A percentile compares a stretch with the other conserved stretches of the same genome.
phyloP scores from a whole-genome alignment of 1,140 invertebrate species.

The Procambarus virginalis region DNA sequence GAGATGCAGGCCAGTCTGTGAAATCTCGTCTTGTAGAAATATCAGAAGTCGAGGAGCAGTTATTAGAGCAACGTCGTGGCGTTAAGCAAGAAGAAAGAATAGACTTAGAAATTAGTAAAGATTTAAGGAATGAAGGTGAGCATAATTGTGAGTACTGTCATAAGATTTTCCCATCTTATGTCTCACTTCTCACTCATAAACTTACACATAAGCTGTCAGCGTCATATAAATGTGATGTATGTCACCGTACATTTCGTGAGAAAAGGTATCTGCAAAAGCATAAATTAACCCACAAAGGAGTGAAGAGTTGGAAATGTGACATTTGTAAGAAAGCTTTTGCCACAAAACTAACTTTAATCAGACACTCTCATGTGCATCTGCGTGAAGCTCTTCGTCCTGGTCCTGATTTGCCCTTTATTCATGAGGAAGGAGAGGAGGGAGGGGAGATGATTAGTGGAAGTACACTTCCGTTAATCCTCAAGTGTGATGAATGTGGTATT shows the following conservation, averaged over 20 bases:
- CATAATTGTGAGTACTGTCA: slow-evolving; percentile 66
- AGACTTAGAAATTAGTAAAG: not conserved
- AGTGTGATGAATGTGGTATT: slow-evolving; percentile 80
- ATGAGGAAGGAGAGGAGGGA: slow-evolving; percentile 52
- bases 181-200: slow-evolving; percentile 72
- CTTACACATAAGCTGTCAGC: slow-evolving; percentile 74
- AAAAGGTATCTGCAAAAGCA: slow-evolving; percentile 69
- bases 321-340: slow-evolving; percentile 70
- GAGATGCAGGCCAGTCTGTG: slow-evolving; percentile 57
- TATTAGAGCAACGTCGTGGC: slow-evolving; percentile 8
- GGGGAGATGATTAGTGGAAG: slow-evolving; percentile 42
- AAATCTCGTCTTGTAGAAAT: slow-evolving; percentile 52
- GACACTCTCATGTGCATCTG: slow-evolving; percentile 68
- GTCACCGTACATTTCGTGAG: slow-evolving; percentile 68
- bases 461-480: slow-evolving; percentile 75
- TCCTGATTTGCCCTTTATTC: slow-evolving; percentile 45
- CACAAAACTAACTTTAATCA: slow-evolving; percentile 66
- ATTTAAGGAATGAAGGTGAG: slow-evolving; percentile 5
- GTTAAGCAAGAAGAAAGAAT: slow-evolving; percentile 14
- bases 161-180: slow-evolving; percentile 63
- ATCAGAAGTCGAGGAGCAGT: slow-evolving; percentile 32
- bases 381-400: slow-evolving; percentile 67
- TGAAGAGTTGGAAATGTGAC: slow-evolving; percentile 70
- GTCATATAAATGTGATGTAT: slow-evolving; percentile 73
- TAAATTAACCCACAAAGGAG: slow-evolving; percentile 67